Evolutionary conservation across 2,797 vertebrate genomes (phyloP), one percentile per base, ranked within the genome.

Genomic region (Botia almorhae): DNA sequence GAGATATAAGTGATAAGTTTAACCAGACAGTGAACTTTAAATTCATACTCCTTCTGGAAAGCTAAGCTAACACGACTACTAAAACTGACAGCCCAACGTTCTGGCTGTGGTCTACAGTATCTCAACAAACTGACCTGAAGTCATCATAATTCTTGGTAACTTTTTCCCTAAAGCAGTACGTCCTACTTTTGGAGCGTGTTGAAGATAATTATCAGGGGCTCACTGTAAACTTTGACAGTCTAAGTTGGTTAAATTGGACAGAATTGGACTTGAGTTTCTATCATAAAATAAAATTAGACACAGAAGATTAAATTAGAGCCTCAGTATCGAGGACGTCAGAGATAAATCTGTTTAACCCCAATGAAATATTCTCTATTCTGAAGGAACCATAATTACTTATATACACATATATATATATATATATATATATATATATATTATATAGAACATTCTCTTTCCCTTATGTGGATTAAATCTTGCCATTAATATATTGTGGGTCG

Each of bases 241-340:
- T 50, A 50, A 60, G 12, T 50, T 60, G 23, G 55, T 69, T 77
- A 46, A 21, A 21, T 33, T 36, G 23, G 39, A 60, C 21, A 60
- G 46, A 77, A 33, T 29, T 77, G 43, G 53, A 69, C 23, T 76
- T 50, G 53, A 33, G 64, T 77, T 77, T 77, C 36, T 29, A 69
- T 21, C 65, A 33, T 69, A 26, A 69, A 77, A 77, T 69, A 69
- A 21, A 50, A 78, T 69, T 21, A 50, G 39, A 69, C 55, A 60
- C 55, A 48, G 17, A 17, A 60, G 16, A 77, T 60, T 69, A 33
- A 78, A 69, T 78, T 50, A 69, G 23, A 7, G 17, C 48, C 6
- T 5, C 21, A 76, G 51, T n/a, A 56, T 36, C 0, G 1, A 48
- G 36, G 39, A 58, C 17, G 39, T 16, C 61, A 78, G 23, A 61